Base-by-base conservation (phyloP, 2,888 invertebrate species). In the Dichetophora obliterata region DNA sequence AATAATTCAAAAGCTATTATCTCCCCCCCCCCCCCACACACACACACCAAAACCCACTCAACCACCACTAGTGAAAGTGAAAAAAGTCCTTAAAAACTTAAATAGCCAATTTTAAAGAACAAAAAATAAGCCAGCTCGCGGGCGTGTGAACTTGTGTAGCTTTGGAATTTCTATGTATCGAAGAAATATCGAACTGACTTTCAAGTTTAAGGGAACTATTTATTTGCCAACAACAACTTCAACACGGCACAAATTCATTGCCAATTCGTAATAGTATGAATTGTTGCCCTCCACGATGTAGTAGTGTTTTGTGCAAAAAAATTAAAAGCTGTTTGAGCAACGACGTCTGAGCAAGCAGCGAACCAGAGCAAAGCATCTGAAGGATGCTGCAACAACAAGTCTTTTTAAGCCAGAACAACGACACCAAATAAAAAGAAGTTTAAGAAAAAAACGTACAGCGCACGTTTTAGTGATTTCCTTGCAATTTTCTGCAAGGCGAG, bases 391-490 rank as follows among this genome's bases (percentile, higher is more conserved):
- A 37, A 3, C 34, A 24, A 61, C 4, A 22, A 66, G 43, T 66
- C 37, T 22, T 9, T 66, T 34, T 31, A 31, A 61, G 31, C 16
- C 31, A 24, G 31, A 19, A 19, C 19, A 48, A 37, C 37, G 24
- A 50, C 14, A 22, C 16, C 71, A 69, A 34, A 76, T 52, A 74
- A 66, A 72, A 27, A 66, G 57, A 37, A 50, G 34, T 48, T 65
- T 11, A 63, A 34, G 48, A 22, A 72, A 72, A 72, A 71, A 65
- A 74, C 43, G 34, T 66, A 76, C 43, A 63, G 83, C 83, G 85
- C 85, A 85, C 85, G 85, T 85, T 85, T 85, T 85, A 82, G 85
- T 83, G 86, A 85, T 85, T 86, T 85, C 85, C 85, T 83, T 84
- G 82, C 84, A 85, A 85, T 86, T 86, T 86, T 84, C 84, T 82